Percentiles rank a stretch among this genome's conserved stretches.
Conservation (phyloP, 2,797 vertebrate genomes). For the Acanthiza pusilla region DNA sequence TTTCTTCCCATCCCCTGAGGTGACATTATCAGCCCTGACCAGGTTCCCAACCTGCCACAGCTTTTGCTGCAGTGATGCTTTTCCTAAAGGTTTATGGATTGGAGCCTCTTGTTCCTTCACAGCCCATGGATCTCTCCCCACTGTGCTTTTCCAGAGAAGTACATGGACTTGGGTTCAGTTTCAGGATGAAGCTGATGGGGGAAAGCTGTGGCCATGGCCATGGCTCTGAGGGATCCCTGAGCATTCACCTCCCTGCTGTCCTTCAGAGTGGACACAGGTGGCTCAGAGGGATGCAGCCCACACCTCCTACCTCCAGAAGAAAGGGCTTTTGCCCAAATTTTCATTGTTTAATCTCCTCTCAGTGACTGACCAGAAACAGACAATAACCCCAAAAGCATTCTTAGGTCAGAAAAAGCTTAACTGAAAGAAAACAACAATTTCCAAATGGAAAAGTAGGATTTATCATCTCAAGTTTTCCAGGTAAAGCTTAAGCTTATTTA, state of each 20-base stretch:
- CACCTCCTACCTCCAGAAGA: neutral
- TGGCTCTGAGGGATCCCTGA: neutral
- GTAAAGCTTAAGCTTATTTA: slow-evolving; percentile 10
- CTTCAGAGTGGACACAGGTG: fast-evolving
- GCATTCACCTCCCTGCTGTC: neutral
- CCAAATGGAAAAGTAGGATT: neutral
- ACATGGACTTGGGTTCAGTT: fast-evolving
- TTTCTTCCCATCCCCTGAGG: neutral
- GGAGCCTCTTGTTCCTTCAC: fast-evolving
- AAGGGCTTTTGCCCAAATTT: neutral
- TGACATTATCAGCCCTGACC: neutral
- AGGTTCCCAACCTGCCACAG: neutral
- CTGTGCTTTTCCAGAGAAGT: neutral
- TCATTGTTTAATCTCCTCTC: neutral
- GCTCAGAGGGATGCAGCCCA: neutral
- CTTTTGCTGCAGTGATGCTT: neutral
- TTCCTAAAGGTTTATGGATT: neutral
- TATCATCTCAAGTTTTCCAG: neutral
- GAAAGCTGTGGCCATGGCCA: neutral
- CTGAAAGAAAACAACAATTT: neutral
- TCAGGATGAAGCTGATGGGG: neutral
- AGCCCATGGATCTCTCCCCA: fast-evolving
- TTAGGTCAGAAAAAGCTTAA: neutral
- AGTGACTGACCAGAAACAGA: neutral
- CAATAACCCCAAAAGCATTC: neutral